phyloP scores from a whole-genome alignment of 2,113 vertebrate species.

The Corythoichthys haematopterus region DNA sequence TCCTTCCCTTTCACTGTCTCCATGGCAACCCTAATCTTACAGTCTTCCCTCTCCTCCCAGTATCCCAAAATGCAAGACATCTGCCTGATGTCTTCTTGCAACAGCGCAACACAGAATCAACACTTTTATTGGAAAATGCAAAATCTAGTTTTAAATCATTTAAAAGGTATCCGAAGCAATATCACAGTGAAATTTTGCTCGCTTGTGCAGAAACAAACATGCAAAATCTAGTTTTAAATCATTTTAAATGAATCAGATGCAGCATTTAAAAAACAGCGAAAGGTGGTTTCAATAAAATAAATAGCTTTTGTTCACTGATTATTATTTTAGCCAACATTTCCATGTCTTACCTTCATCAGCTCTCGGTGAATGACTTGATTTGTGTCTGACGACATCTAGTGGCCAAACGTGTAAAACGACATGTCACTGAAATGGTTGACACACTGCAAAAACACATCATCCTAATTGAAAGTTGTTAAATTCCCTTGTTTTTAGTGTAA shows the following conservation, averaged over 20 bases:
- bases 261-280: too few species aligned
- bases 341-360: neutral
- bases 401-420: neutral
- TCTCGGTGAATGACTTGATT: neutral
- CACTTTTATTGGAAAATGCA: constrained; percentile 25
- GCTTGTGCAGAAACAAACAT: too few species aligned
- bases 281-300: too few species aligned
- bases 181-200: too few species aligned
- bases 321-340: neutral
- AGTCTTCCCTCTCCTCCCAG: neutral
- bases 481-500: too few species aligned
- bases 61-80: constrained; percentile 9
- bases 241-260: too few species aligned
- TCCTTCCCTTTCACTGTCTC: neutral
- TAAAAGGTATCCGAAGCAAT: too few species aligned
- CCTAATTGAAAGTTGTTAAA: too few species aligned
- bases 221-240: too few species aligned
- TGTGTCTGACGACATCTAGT: neutral
- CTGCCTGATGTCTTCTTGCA: constrained; percentile 53
- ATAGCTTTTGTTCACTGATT: neutral
- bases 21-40: neutral
- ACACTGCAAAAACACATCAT: too few species aligned
- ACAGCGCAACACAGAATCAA: constrained; percentile 36
- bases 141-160: neutral
- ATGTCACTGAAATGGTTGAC: too few species aligned